phyloP scores from a whole-genome alignment of 2,888 invertebrate species.

The Thymelicus sylvestris region DNA sequence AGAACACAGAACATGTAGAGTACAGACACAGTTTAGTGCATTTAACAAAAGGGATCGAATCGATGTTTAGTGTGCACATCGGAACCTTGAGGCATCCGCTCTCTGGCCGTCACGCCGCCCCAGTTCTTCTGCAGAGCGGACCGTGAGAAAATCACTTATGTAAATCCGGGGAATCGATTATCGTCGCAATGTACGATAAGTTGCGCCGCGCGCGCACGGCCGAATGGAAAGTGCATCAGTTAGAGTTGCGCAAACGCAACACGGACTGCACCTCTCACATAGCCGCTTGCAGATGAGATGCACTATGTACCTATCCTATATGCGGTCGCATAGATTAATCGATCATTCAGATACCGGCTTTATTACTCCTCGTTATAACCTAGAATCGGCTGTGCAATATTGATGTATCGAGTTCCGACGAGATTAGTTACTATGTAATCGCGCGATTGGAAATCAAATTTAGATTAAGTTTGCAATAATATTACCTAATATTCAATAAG shows the following conservation, averaged over 20 bases:
- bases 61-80: constrained; percentile 32
- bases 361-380: constrained; percentile 17
- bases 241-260: constrained; percentile 60
- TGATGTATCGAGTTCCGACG: constrained; percentile 15
- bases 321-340: constrained; percentile 9
- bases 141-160: constrained; percentile 80
- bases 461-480: constrained; percentile 21
- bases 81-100: constrained; percentile 75
- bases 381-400: constrained; percentile 18
- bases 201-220: constrained; percentile 48
- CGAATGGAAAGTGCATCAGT: constrained; percentile 75
- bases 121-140: constrained; percentile 69
- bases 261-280: constrained; percentile 47
- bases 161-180: constrained; percentile 80
- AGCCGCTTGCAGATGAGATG: constrained; percentile 39
- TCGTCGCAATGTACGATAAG: constrained; percentile 59
- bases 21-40: constrained; percentile 23
- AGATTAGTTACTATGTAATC: constrained; percentile 33
- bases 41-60: constrained; percentile 32
- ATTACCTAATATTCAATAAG: constrained; percentile 17
- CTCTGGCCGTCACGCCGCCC: constrained; percentile 70
- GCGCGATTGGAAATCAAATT: constrained; percentile 33
- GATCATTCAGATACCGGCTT: constrained; percentile 24
- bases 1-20: too few species aligned
- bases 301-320: constrained; percentile 30